These are phyloP conservation scores for Apamea anceps DNA, from an alignment of 2,888 invertebrate species.

Conservation along the genomic window DNA sequence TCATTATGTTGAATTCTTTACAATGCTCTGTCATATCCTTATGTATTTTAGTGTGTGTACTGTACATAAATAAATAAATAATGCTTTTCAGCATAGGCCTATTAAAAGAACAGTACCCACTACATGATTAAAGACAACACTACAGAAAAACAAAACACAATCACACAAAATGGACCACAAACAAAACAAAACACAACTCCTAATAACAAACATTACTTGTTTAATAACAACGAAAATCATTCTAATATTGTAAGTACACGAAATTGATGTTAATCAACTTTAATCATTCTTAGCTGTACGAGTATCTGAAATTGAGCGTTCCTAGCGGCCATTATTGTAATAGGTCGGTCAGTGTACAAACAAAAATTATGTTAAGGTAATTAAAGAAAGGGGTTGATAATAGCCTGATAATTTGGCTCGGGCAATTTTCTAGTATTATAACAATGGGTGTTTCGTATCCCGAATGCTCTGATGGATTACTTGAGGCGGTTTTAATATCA, in stretches of 20 bases:
- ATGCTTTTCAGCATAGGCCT: not conserved
- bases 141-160: conserved; percentile 60
- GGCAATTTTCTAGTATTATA: conserved; percentile 88
- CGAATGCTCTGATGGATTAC: conserved; percentile 83
- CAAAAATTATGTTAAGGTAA: conserved; percentile 87
- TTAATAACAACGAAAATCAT: conserved; percentile 80
- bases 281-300: conserved; percentile 77
- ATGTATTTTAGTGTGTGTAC: no score
- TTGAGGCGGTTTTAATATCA: conserved; percentile 69
- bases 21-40: not conserved
- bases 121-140: conserved; percentile 33
- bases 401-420: conserved; percentile 85
- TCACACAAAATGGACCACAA: conserved; percentile 57
- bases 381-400: conserved; percentile 90
- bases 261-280: conserved; percentile 86
- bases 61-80: no score
- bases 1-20: not conserved
- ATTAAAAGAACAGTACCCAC: not conserved
- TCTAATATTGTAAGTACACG: conserved; percentile 80
- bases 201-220: conserved; percentile 73
- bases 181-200: conserved; percentile 65
- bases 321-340: conserved; percentile 84
- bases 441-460: conserved; percentile 81
- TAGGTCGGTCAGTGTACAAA: conserved; percentile 84
- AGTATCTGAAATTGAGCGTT: conserved; percentile 80